Evolutionary conservation across 1,140 invertebrate species (phyloP), one percentile per base, ranked within the genome.

Genomic region (Oreohelix idahoensis): DNA sequence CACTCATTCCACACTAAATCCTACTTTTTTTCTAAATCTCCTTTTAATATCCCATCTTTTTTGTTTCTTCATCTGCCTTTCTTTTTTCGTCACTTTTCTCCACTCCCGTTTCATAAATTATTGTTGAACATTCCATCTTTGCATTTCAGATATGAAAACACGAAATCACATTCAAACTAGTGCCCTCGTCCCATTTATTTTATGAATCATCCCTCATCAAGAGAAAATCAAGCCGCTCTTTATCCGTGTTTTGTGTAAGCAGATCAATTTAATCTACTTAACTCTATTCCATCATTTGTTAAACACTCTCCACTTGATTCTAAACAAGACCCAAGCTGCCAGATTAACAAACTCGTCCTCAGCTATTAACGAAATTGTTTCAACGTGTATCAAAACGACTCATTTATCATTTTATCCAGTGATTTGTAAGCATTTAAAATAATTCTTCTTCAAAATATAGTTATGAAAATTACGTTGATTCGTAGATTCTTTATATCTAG

Each of bases 141-240:
- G 13, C 69, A 11, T 23, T 38, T 36, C n/a, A 8, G 32, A 39
- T 39, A 71, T 39, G 38, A 71, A 13, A 71, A 71, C 32, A 39
- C 10, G 69, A 39, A 39, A 36, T 49, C 45, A 49, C 45, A 49
- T 58, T 58, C 15, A 58, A 58, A 58, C 10, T n/a, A 23, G 26
- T 4, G 26, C 23, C 53, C 53, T 58, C 23, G 20, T 58, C 53
- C 20, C 53, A 23, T 58, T 58, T 58, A 58, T 58, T 58, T 23
- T 20, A 58, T 58, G 53, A 58, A 58, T 58, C 53, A 58, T 58
- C 53, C 53, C 53, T 58, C 53, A n/a, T 58, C 53, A 58, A 58
- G 23, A 58, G 10, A n/a, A 15, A 58, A 58, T 15, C 10, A 58
- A 58, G 23, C 20, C 17, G 1, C 26, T n/a, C 20, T 58, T 15